Evolutionary conservation across 1,140 invertebrate species (phyloP).

Genomic region (Palaemon carinicauda): DNA sequence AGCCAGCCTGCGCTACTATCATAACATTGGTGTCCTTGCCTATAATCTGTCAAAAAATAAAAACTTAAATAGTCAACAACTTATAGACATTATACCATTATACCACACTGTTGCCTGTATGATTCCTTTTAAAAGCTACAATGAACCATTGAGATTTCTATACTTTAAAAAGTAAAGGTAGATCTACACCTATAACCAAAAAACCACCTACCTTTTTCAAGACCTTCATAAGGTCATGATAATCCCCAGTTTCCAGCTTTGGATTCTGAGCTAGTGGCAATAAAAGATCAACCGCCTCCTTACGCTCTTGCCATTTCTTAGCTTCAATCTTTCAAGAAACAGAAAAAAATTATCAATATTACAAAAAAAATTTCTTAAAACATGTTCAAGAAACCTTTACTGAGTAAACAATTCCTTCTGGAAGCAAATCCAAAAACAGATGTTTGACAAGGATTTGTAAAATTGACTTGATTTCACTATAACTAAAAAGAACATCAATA

Average conservation of each 20-base stretch:
- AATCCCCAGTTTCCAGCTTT: constrained; percentile 90
- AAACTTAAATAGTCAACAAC: background rate
- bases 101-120: no score
- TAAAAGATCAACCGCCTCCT: constrained; percentile 85
- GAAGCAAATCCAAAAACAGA: no score
- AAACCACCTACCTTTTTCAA: constrained; percentile 82
- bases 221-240: constrained; percentile 85
- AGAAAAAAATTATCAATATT: background rate
- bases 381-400: background rate
- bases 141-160: no score
- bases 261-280: constrained; percentile 81
- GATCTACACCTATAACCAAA: background rate
- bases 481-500: no score
- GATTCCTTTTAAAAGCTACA: no score
- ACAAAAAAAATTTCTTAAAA: background rate
- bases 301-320: constrained; percentile 97
- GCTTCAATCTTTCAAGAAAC: constrained; percentile 74
- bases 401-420: no score
- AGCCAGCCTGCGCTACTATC: constrained; percentile 85
- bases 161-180: no score
- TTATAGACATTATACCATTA: no score
- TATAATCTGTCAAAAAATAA: constrained; percentile 70
- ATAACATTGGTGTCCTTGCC: constrained; percentile 96
- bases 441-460: no score
- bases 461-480: no score